Percentiles rank a stretch among this genome's conserved stretches.
These are phyloP conservation scores for Rhagophthalmus giganteus DNA, from an alignment of 2,888 invertebrate genomes.

Conservation along the genomic window DNA sequence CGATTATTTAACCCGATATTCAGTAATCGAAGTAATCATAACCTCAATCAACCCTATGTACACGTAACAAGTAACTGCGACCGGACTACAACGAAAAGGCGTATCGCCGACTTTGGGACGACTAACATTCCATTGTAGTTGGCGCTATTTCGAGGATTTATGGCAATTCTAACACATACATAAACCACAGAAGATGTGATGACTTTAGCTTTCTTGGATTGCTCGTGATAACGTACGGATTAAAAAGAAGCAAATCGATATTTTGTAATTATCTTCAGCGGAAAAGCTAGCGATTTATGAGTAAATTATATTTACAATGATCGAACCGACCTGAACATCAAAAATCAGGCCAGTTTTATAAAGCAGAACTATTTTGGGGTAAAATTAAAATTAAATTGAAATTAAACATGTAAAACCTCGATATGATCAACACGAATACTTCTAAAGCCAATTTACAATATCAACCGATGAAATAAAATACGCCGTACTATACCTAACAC, in stretches of 20 bases:
- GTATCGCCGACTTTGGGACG: conserved; percentile 54
- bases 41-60: conserved; percentile 36
- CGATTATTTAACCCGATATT: conserved; percentile 37
- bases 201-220: conserved; percentile 17
- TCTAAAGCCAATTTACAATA: too few relatives aligned
- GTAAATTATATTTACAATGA: too few relatives aligned
- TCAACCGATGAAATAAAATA: too few relatives aligned
- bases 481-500: too few relatives aligned
- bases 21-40: conserved; percentile 37
- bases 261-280: conserved; percentile 1
- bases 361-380: too few relatives aligned
- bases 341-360: too few relatives aligned
- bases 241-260: too few relatives aligned
- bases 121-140: conserved; percentile 55
- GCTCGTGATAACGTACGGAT: conserved; percentile 14
- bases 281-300: too few relatives aligned
- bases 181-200: conserved; percentile 20
- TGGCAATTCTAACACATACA: conserved; percentile 53
- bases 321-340: too few relatives aligned
- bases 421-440: too few relatives aligned
- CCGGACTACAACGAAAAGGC: conserved; percentile 55
- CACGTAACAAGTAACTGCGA: conserved; percentile 40
- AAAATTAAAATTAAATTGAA: too few relatives aligned
- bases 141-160: conserved; percentile 56
- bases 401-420: too few relatives aligned